Evolutionary conservation across 2,797 vertebrate genomes (phyloP), one percentile per base, ranked within the genome.

Genomic region (Trematomus bernacchii): DNA sequence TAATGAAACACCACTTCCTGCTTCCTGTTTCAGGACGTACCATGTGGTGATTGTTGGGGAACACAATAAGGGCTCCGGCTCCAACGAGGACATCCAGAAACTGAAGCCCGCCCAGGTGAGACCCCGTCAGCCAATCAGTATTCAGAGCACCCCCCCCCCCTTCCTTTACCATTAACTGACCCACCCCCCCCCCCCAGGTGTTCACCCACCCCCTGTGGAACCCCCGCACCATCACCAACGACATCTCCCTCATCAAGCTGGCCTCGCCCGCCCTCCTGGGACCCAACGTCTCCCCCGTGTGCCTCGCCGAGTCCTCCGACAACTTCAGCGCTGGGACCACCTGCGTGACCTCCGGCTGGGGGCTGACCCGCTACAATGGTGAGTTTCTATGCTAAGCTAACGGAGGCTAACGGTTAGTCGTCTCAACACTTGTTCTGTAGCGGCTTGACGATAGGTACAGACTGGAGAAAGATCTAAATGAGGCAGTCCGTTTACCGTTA

Each of bases 211-310:
- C 94, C 51, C 62, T 37, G 0, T 97, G 93, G 91, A 96, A 87
- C 76, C 0, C 66, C n/a, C 83, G 69, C 84, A 96, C 95, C 48
- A 65, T 92, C 84, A 94, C 85, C 82, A 93, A 97, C 0, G 97
- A 97, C 91, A 95, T 97, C 88, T 80, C 89, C 3, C 94, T 97
- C 79, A 85, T 97, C 88, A 97, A 97, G 83, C 90, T 98, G 75
- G 88, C 94, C 60, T 77, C 46, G 1, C 93, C 95, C 0, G 95
- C 91, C 54, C 51, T 80, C 66, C 2, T 96, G 40, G 80, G 62
- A 50, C 3, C 59, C 27, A 91, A 74, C 0, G 92, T 95, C 37
- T 93, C 94, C n/a, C 93, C 95, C 0, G 94, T 96, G 67, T 96
- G 96, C 13, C 53, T 96, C 30, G 91, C 95, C 0, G 85, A 90